A percentile compares a stretch with the other conserved stretches of the same genome.
phyloP scores from a whole-genome alignment of 2,113 vertebrate species.

The Chlorocebus sabaeus region DNA sequence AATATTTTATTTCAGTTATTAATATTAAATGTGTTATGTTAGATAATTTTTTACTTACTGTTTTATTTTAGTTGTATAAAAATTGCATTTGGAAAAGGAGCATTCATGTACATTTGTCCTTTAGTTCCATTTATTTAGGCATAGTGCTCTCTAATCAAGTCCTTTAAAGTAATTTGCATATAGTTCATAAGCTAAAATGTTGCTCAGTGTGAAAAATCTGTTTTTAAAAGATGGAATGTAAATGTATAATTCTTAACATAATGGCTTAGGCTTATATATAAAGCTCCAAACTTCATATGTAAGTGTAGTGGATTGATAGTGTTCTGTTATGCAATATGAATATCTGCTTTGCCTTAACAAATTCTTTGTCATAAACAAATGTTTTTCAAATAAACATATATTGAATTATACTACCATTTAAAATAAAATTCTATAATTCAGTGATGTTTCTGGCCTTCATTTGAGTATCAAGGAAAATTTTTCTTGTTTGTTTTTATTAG shows the following conservation, averaged over 20 bases:
- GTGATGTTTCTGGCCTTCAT: neutral
- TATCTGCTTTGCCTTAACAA: neutral
- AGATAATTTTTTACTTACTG: neutral
- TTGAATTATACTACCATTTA: slow-evolving; percentile 41
- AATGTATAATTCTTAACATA: neutral
- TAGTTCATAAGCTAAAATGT: neutral
- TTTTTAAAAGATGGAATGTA: neutral
- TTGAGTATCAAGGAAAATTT: slow-evolving; percentile 7
- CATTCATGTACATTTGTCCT: neutral
- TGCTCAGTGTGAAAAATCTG: neutral
- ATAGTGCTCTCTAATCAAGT: neutral
- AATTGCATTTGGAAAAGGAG: neutral
- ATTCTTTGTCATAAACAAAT: neutral
- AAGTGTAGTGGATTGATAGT: neutral
- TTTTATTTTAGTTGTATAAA: slow-evolving; percentile 27
- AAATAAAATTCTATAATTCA: slow-evolving; percentile 1
- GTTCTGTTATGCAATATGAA: neutral
- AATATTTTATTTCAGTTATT: neutral
- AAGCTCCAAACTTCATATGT: neutral
- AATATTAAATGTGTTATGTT: neutral
- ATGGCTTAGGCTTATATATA: neutral
- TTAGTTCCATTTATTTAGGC: neutral
- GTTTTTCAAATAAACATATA: slow-evolving; percentile 22
- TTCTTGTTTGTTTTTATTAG: slow-evolving; percentile 44
- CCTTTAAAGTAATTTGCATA: slow-evolving; percentile 11